phyloP scores from a whole-genome alignment of 2,888 invertebrate genomes.

The Nematopogon swammerdamellus region DNA sequence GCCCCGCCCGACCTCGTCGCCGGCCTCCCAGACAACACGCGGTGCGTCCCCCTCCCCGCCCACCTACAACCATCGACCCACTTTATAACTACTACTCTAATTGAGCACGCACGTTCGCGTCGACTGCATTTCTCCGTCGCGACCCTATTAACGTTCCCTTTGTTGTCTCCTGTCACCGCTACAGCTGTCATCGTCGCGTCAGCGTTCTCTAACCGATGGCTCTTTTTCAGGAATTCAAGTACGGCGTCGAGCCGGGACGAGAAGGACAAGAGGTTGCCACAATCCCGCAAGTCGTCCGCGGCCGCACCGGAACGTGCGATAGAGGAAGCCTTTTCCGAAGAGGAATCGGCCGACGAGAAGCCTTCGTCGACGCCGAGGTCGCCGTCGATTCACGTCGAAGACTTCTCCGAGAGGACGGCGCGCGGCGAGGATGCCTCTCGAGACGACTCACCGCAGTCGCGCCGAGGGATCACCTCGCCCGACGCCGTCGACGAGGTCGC shows the following conservation, averaged over 20 bases:
- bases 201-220: too few species aligned
- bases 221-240: not conserved
- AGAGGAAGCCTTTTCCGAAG: not conserved
- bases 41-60: slow-evolving; percentile 23
- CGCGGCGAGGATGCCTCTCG: too few species aligned
- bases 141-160: too few species aligned
- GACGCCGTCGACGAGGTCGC: slow-evolving; percentile 3
- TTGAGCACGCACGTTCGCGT: not conserved
- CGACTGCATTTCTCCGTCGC: not conserved
- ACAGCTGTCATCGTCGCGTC: too few species aligned
- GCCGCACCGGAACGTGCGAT: not conserved
- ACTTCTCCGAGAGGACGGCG: slow-evolving; percentile 28
- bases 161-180: too few species aligned
- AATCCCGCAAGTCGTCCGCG: not conserved
- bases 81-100: too few species aligned
- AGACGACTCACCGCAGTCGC: too few species aligned
- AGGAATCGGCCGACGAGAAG: slow-evolving; percentile 10
- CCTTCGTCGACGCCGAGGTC: slow-evolving; percentile 22
- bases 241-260: not conserved
- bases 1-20: slow-evolving; percentile 41
- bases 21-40: slow-evolving; percentile 37
- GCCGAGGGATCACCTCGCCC: not conserved
- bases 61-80: not conserved
- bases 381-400: slow-evolving; percentile 35
- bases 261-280: not conserved